A percentile compares a stretch with the other conserved stretches of the same genome.
Evolutionary conservation across 1,140 invertebrate species (phyloP).

Genomic region (Pinna nobilis): DNA sequence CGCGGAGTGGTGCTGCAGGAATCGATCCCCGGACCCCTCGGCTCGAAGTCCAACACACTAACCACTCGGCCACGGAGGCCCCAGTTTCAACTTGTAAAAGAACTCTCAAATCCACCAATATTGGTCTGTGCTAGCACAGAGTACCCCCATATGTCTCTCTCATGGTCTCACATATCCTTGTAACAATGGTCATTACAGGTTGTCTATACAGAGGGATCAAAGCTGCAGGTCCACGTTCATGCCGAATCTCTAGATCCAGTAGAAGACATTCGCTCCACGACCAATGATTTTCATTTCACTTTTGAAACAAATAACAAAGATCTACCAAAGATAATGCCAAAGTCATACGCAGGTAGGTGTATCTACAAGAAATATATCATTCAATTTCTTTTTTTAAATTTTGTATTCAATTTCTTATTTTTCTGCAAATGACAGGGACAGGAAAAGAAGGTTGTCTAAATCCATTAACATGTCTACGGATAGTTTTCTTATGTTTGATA

Average conservation of each 20-base stretch:
- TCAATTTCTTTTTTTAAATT: background rate
- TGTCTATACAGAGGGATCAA: slow-evolving; percentile 81
- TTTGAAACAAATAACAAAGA: slow-evolving; percentile 76
- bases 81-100: no score
- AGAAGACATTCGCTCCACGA: slow-evolving; percentile 78
- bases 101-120: no score
- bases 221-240: slow-evolving; percentile 81
- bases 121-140: no score
- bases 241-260: slow-evolving; percentile 82
- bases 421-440: background rate
- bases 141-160: no score
- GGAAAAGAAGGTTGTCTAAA: background rate
- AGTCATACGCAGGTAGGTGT: slow-evolving; percentile 82
- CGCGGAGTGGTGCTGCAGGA: no score
- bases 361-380: background rate
- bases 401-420: background rate
- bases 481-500: no score
- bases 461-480: no score
- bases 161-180: background rate
- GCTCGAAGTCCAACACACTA: no score
- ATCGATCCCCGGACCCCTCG: no score
- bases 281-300: slow-evolving; percentile 88
- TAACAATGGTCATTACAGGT: slow-evolving; percentile 75
- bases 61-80: no score
- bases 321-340: slow-evolving; percentile 80